Percentiles rank a stretch among this genome's conserved stretches.
Conservation (phyloP, 2,797 vertebrate species). For the Sitta carolinensis region DNA sequence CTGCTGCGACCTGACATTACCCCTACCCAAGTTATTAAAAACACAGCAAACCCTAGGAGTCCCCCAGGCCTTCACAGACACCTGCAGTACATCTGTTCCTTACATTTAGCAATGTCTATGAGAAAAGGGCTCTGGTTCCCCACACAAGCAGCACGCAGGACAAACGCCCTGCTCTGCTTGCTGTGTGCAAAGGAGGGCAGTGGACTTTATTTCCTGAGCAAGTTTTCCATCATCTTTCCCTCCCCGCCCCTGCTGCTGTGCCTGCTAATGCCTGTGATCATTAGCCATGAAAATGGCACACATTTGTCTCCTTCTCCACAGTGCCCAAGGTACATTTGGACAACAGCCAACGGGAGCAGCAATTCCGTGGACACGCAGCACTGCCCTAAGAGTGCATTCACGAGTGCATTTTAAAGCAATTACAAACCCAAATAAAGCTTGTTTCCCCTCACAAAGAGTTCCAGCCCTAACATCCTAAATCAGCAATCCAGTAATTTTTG, state of each 20-base stretch:
- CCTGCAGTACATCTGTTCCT: constrained; percentile 20
- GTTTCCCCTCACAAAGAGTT: constrained; percentile 9
- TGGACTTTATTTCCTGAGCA: not conserved
- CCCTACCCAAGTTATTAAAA: not conserved
- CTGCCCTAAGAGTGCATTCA: constrained; percentile 22
- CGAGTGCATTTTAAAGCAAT: constrained; percentile 1
- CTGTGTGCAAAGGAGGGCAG: not conserved
- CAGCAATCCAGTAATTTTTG: constrained; percentile 20
- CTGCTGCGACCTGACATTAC: constrained; percentile 6
- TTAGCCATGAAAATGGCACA: constrained; percentile 27
- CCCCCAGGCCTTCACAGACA: constrained; percentile 3
- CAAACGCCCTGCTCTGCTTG: not conserved
- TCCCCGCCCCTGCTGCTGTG: not conserved
- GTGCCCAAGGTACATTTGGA: not conserved
- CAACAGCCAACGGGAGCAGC: not conserved
- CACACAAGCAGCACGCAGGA: not conserved
- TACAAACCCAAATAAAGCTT: constrained; percentile 36
- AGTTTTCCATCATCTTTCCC: constrained; percentile 4
- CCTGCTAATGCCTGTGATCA: constrained; percentile 12
- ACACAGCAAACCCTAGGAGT: not conserved
- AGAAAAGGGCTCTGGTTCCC: not conserved
- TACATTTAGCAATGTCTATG: not conserved
- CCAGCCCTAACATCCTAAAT: constrained; percentile 4
- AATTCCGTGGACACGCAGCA: not conserved
- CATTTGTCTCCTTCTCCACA: constrained; percentile 33